Percentiles rank a stretch among this genome's conserved stretches.
phyloP scores from a whole-genome alignment of 2,113 vertebrate species.

The Hemichromis elongatus region DNA sequence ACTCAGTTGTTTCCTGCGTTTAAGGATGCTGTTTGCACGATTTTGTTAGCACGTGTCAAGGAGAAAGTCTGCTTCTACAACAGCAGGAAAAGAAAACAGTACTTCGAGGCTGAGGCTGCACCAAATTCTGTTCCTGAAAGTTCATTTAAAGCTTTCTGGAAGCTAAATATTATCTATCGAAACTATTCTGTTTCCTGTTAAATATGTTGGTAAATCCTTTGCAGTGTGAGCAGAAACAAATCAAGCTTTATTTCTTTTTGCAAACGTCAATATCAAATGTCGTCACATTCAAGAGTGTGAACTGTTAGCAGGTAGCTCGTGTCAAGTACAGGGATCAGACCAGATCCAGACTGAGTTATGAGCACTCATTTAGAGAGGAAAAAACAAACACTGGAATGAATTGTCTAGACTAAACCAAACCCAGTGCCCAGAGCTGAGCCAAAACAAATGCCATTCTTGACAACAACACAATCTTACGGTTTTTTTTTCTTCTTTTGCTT shows the following conservation, averaged over 20 bases:
- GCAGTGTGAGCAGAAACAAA: background rate
- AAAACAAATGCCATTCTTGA: background rate
- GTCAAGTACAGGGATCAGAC: background rate
- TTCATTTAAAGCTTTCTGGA: background rate
- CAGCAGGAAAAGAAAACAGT: background rate
- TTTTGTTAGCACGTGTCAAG: background rate
- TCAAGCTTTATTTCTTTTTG: background rate
- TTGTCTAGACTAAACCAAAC: constrained; percentile 26
- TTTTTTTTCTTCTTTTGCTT: background rate
- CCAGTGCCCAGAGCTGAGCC: background rate
- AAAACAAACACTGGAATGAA: background rate
- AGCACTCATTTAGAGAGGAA: background rate
- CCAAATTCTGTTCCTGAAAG: background rate
- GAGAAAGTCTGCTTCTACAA: background rate
- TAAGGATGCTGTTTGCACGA: background rate
- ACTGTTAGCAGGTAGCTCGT: background rate
- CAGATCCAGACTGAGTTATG: background rate
- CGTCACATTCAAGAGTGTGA: background rate
- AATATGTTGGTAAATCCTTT: background rate
- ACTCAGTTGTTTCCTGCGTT: background rate
- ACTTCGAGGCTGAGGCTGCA: background rate
- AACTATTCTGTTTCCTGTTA: background rate
- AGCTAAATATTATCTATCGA: background rate
- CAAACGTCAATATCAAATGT: too few species aligned
- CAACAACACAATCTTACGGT: background rate